phyloP scores from a whole-genome alignment of 2,888 invertebrate species.

The Colostygia pectinataria region DNA sequence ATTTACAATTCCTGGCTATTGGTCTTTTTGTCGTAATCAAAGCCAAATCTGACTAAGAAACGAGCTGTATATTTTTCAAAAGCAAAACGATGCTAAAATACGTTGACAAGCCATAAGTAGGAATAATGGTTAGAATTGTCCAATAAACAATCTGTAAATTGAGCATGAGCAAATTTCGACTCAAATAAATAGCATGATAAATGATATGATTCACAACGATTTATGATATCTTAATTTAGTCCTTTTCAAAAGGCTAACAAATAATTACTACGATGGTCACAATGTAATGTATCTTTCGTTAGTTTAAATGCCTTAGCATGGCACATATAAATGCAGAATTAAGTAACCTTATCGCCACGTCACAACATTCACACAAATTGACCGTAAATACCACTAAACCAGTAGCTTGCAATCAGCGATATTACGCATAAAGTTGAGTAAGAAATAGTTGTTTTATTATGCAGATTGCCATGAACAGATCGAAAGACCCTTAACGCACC shows the following conservation, averaged over 20 bases:
- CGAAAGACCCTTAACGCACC: constrained; percentile 15
- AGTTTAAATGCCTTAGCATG: constrained; percentile 32
- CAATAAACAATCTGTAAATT: constrained; percentile 53
- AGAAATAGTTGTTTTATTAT: constrained; percentile 23
- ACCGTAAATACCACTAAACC: constrained; percentile 27
- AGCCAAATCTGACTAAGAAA: neutral
- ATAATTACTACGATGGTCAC: constrained; percentile 22
- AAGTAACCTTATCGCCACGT: constrained; percentile 22
- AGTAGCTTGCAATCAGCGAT: constrained; percentile 19
- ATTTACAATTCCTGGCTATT: neutral
- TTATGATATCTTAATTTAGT: constrained; percentile 28
- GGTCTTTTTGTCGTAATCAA: neutral
- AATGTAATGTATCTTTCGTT: constrained; percentile 19
- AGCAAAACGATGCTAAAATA: constrained; percentile 2
- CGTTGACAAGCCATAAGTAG: constrained; percentile 27
- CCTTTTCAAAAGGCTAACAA: constrained; percentile 35
- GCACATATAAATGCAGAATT: constrained; percentile 32
- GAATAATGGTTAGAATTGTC: constrained; percentile 39
- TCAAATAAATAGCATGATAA: constrained; percentile 35
- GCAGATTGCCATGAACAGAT: constrained; percentile 28
- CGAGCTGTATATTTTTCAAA: constrained; percentile 3
- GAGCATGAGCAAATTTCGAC: constrained; percentile 49
- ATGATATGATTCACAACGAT: constrained; percentile 39
- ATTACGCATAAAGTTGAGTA: constrained; percentile 26
- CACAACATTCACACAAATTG: constrained; percentile 28